phyloP scores from a whole-genome alignment of 2,113 vertebrate species.

The Podarcis muralis region DNA sequence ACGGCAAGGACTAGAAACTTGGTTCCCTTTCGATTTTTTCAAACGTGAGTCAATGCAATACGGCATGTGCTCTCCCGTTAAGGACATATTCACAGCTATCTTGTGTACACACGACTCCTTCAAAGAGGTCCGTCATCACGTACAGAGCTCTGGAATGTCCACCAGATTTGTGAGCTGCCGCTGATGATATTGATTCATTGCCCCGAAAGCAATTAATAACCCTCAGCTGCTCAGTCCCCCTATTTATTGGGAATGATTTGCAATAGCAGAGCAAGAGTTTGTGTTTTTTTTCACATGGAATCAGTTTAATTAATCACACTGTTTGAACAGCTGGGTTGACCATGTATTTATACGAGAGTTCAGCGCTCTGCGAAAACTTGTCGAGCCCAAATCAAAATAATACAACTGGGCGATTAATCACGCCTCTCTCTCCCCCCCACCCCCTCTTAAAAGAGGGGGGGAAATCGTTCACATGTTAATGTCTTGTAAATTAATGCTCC shows the following conservation, averaged over 20 bases:
- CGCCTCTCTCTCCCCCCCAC: constrained; percentile 55
- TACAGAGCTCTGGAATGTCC: constrained; percentile 63
- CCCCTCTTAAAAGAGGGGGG: not conserved
- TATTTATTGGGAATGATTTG: constrained; percentile 76
- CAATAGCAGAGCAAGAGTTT: constrained; percentile 77
- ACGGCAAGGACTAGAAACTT: not conserved
- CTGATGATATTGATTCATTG: constrained; percentile 69
- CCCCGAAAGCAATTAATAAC: constrained; percentile 73
- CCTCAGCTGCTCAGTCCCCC: constrained; percentile 66
- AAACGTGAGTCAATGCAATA: not conserved
- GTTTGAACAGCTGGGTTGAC: constrained; percentile 96
- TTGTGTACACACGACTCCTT: not conserved
- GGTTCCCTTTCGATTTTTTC: not conserved
- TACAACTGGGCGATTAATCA: constrained; percentile 55
- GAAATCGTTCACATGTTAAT: constrained; percentile 76
- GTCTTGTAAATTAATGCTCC: constrained; percentile 76
- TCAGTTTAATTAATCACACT: constrained; percentile 98
- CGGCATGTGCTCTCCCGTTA: constrained; percentile 41
- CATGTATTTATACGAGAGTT: constrained; percentile 78
- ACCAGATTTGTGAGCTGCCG: constrained; percentile 56
- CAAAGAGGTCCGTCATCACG: constrained; percentile 60
- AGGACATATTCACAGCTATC: constrained; percentile 19
- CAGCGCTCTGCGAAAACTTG: constrained; percentile 82
- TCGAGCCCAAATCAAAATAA: constrained; percentile 84
- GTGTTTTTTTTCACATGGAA: constrained; percentile 96